These are phyloP conservation scores for Drosophila tani DNA, from an alignment of 1,140 invertebrate species.

Conservation along the genomic window DNA sequence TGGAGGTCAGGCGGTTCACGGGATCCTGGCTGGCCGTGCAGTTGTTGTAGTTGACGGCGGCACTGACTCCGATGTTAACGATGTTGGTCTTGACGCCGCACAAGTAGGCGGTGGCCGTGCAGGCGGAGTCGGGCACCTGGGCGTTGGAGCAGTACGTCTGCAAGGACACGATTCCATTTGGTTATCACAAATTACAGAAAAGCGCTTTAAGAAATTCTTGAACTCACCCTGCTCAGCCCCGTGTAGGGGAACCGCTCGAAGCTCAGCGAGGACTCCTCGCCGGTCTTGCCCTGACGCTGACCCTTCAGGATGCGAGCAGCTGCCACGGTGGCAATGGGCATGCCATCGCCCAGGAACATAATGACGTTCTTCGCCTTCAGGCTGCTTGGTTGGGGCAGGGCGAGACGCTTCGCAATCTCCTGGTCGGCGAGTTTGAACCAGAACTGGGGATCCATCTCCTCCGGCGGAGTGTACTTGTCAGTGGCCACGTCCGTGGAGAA, in stretches of 20 bases:
- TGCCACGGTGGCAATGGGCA: conserved; percentile 90
- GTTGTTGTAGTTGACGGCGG: conserved; percentile 87
- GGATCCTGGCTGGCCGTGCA: conserved; percentile 88
- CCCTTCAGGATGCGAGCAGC: conserved; percentile 89
- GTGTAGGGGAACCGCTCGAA: conserved; percentile 92
- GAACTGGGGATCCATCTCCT: conserved; percentile 64
- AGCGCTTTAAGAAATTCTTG: too few species aligned
- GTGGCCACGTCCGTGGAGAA: conserved; percentile 48
- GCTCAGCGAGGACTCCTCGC: conserved; percentile 89
- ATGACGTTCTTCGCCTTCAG: conserved; percentile 90
- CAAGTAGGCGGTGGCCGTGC: conserved; percentile 89
- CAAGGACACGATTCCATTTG: neutral
- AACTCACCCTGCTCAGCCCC: conserved; percentile 88
- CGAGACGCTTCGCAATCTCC: conserved; percentile 60
- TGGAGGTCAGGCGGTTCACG: conserved; percentile 87
- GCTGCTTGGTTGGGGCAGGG: conserved; percentile 9
- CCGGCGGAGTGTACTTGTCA: conserved; percentile 60
- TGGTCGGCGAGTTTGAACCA: conserved; percentile 65
- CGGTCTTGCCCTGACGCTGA: conserved; percentile 86
- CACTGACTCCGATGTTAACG: conserved; percentile 88
- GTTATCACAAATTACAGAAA: too few species aligned
- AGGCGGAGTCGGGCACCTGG: conserved; percentile 93
- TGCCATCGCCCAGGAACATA: conserved; percentile 92
- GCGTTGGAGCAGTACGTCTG: conserved; percentile 89
- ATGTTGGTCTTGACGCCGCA: conserved; percentile 90